Evolutionary conservation across 2,888 invertebrate genomes (phyloP), one percentile per base, ranked within the genome.

Genomic region (Holacanthella duospinosa): DNA sequence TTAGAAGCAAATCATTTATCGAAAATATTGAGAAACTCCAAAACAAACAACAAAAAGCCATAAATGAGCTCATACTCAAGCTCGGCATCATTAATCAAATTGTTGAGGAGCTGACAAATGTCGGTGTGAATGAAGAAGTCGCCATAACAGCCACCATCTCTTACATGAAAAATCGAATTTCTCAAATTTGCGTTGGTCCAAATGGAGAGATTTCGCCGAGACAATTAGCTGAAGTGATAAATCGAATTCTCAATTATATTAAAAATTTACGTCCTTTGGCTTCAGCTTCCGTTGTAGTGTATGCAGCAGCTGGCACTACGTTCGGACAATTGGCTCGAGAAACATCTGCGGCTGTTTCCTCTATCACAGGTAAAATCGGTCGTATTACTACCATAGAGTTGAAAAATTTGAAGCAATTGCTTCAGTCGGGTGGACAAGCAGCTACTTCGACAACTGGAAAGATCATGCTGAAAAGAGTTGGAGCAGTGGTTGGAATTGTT

Each of bases 251-350:
- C 12, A 4, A 21, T 21, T 16, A 9, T n/a, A n/a, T 9, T 21
- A 9, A 48, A 16, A 21, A 21, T 4, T 48, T 21, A n/a, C 48
- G 12, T 9, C 21, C 48, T 4, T 48, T 48, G 48, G 19, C n/a
- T 21, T 9, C 16, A 21, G 48, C n/a, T 21, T 4, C 4, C 6
- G 12, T 4, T 48, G 4, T 21, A 21, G 6, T 21, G 12, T 48
- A 4, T 9, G 48, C 55, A 64, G 64, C 19, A 48, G 55, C 21
- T 57, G 53, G 28, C 56, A 43, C 6, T 64, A 53, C 21, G 9
- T 12, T 36, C 16, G 36, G 36, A 36, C 16, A 6, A 6, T 4
- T 48, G 4, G 48, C 48, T 9, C 48, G 4, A 12, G 24, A 12
- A 55, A 55, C 29, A 3, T 12, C 55, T 4, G 6, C 19, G 3